phyloP scores from a whole-genome alignment of 2,113 vertebrate genomes.

The Tachycineta bicolor region DNA sequence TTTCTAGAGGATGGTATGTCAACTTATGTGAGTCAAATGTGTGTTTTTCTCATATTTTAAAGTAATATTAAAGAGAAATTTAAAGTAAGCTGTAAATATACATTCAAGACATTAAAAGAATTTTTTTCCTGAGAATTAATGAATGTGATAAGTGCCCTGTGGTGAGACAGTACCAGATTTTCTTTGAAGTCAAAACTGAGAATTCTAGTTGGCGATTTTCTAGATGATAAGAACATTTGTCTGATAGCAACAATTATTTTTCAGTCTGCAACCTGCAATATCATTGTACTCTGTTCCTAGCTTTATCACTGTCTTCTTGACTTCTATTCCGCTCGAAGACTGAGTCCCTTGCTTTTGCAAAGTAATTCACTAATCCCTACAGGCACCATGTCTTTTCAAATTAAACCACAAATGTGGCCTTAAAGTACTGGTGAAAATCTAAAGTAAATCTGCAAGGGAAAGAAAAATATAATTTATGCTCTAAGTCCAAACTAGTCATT shows the following conservation, averaged over 20 bases:
- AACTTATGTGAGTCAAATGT: not conserved
- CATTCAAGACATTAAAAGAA: slow-evolving; percentile 29
- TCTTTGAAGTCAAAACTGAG: slow-evolving; percentile 59
- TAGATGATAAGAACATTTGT: not conserved
- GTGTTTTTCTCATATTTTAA: not conserved
- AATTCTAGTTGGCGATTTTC: slow-evolving; percentile 40
- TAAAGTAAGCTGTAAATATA: slow-evolving; percentile 49
- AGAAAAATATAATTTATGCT: not conserved
- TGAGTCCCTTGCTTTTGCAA: not conserved
- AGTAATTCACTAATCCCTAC: not conserved
- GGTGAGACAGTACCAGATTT: slow-evolving; percentile 2
- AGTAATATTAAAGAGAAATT: slow-evolving; percentile 46
- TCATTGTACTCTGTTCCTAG: not conserved
- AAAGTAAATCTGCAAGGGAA: not conserved
- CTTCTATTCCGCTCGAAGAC: not conserved
- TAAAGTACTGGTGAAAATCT: not conserved
- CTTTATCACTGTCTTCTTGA: slow-evolving; percentile 21
- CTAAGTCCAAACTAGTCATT: not conserved
- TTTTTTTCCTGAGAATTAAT: slow-evolving; percentile 66
- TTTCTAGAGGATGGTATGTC: slow-evolving; percentile 9
- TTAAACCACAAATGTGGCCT: slow-evolving; percentile 1
- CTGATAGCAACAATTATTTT: slow-evolving; percentile 40
- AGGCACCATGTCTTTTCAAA: not conserved
- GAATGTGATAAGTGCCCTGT: slow-evolving; percentile 32
- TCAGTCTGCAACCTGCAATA: slow-evolving; percentile 1